Percentiles rank a stretch among this genome's conserved stretches.
Evolutionary conservation across 2,113 vertebrate species (phyloP).

Genomic region (Nettapus auritus): DNA sequence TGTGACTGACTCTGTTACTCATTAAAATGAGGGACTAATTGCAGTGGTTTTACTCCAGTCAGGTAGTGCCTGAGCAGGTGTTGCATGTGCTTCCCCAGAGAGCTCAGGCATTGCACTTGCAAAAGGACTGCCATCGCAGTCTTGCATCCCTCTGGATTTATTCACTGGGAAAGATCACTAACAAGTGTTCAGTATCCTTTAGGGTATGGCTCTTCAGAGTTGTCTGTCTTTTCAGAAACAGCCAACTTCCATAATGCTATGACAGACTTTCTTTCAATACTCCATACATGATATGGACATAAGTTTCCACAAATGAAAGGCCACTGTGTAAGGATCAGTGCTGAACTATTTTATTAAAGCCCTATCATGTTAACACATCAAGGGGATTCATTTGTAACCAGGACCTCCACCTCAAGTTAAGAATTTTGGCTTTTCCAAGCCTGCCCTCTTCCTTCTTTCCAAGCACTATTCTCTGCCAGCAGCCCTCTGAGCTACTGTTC

Average conservation of each 20-base stretch:
- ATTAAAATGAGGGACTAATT: constrained; percentile 66
- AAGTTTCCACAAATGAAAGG: not conserved
- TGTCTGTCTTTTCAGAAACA: not conserved
- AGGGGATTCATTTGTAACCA: not conserved
- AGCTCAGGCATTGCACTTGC: constrained; percentile 56
- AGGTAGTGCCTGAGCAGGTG: constrained; percentile 50
- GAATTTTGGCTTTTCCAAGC: not conserved
- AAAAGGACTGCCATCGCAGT: not conserved
- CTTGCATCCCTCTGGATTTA: not conserved
- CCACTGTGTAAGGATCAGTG: not conserved
- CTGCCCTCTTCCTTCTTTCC: not conserved
- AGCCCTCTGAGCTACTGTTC: not conserved
- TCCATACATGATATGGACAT: not conserved
- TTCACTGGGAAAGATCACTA: not conserved
- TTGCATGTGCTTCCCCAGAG: constrained; percentile 17
- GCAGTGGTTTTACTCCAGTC: constrained; percentile 44
- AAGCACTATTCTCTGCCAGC: not conserved
- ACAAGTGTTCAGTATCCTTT: not conserved
- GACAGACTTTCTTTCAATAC: not conserved
- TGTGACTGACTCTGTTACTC: constrained; percentile 57
- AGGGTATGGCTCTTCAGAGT: not conserved
- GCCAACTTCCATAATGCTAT: not conserved
- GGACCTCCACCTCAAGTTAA: not conserved
- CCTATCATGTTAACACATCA: not conserved
- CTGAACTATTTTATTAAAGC: not conserved